Evolutionary conservation across 2,888 invertebrate genomes (phyloP).

Genomic region (Mantis religiosa): DNA sequence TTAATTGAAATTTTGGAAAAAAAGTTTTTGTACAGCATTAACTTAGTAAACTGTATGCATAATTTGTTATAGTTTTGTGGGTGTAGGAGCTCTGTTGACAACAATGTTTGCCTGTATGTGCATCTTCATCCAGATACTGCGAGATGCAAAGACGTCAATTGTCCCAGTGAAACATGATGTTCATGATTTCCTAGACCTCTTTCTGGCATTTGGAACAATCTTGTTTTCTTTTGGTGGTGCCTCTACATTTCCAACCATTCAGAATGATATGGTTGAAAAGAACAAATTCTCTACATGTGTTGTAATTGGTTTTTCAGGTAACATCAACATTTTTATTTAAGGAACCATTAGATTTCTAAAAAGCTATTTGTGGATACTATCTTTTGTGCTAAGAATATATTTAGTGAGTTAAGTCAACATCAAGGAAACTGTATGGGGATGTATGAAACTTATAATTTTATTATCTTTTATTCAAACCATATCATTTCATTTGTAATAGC

Average conservation of each 20-base stretch:
- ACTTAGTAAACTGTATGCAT: neutral
- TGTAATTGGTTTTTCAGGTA: slow-evolving; percentile 58
- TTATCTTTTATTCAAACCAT: no score
- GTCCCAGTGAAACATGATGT: slow-evolving; percentile 48
- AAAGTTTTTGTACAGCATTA: neutral
- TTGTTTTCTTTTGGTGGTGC: slow-evolving; percentile 71
- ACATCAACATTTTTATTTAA: slow-evolving; percentile 23
- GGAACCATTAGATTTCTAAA: no score
- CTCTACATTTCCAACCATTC: slow-evolving; percentile 72
- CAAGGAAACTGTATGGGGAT: no score
- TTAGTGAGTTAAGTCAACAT: no score
- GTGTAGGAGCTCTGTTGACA: slow-evolving; percentile 59
- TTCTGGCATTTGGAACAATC: slow-evolving; percentile 64
- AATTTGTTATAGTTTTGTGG: slow-evolving; percentile 52
- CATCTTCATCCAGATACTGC: slow-evolving; percentile 58
- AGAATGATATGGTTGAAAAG: slow-evolving; percentile 70
- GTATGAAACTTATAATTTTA: no score
- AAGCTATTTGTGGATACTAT: no score
- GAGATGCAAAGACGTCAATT: slow-evolving; percentile 46
- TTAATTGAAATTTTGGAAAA: neutral
- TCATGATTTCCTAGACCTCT: slow-evolving; percentile 60
- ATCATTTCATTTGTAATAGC: no score
- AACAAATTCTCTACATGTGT: slow-evolving; percentile 61
- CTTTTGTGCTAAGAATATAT: no score
- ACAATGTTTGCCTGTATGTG: slow-evolving; percentile 59